phyloP scores from a whole-genome alignment of 2,888 invertebrate species.

The Abscondita cerata region DNA sequence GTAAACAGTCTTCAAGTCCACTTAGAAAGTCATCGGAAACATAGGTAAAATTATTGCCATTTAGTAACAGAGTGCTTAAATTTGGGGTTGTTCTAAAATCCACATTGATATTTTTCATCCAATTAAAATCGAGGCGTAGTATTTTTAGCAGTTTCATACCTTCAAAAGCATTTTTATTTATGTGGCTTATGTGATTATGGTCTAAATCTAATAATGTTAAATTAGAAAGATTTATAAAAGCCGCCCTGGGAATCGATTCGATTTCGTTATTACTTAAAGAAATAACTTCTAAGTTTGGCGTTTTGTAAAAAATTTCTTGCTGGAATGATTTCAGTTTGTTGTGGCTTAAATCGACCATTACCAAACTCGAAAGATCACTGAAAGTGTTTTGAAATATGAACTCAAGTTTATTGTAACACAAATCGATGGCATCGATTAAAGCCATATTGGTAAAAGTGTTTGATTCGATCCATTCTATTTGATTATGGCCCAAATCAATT shows the following conservation, averaged over 20 bases:
- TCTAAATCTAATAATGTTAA: neutral
- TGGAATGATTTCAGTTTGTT: conserved; percentile 2
- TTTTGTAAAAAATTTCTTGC: conserved; percentile 6
- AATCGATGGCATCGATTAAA: neutral
- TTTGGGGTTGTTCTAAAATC: neutral
- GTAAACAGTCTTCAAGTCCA: neutral
- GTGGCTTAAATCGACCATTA: neutral
- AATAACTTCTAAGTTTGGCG: neutral
- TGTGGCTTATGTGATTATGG: neutral
- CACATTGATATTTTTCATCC: neutral
- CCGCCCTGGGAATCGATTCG: neutral
- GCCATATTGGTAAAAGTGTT: neutral
- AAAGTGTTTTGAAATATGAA: conserved; percentile 5
- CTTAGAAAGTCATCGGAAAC: neutral
- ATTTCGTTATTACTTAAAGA: neutral
- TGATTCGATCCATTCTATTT: conserved; percentile 6
- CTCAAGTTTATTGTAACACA: conserved; percentile 2
- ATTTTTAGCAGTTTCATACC: neutral
- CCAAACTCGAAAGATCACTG: conserved; percentile 1
- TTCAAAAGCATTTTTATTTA: conserved; percentile 4
- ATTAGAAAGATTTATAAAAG: neutral
- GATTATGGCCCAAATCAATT: conserved; percentile 5
- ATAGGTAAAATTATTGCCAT: neutral
- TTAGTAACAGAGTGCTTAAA: neutral
- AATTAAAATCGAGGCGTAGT: neutral